Percentiles rank a stretch among this genome's conserved stretches.
Evolutionary conservation across 2,113 vertebrate species (phyloP).

Genomic region (Aviceda subcristata): DNA sequence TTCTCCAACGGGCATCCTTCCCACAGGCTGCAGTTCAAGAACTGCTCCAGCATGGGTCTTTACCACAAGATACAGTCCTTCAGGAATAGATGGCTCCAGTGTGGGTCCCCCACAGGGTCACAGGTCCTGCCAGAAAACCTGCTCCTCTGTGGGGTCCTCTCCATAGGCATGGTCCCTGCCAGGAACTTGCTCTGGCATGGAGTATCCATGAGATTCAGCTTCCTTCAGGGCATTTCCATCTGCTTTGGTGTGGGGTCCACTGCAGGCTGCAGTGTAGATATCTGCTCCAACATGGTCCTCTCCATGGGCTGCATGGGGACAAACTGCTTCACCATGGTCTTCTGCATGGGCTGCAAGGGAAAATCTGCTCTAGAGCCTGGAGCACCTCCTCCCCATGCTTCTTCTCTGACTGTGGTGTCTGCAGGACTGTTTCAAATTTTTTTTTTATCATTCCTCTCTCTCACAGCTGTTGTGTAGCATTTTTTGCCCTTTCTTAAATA

Average conservation of each 20-base stretch:
- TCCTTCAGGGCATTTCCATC: neutral
- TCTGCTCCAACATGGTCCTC: neutral
- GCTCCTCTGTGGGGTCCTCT: rapidly evolving
- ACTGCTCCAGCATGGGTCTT: neutral
- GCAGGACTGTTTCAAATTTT: neutral
- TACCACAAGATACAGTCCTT: neutral
- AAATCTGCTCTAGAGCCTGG: rapidly evolving
- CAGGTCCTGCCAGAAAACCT: neutral
- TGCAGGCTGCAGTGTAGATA: neutral
- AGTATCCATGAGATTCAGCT: neutral
- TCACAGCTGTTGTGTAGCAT: neutral
- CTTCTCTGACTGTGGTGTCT: rapidly evolving
- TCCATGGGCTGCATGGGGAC: neutral
- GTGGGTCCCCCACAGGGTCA: rapidly evolving
- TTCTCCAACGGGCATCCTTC: neutral
- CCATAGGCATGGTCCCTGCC: neutral
- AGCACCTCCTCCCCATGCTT: neutral
- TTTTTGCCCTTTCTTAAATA: neutral
- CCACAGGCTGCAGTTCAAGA: neutral
- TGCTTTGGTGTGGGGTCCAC: rapidly evolving
- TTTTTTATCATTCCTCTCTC: neutral
- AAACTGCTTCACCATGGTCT: rapidly evolving
- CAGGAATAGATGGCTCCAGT: neutral
- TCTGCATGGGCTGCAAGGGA: neutral
- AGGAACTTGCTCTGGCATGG: neutral